Evolutionary conservation across 2,888 invertebrate species (phyloP), one percentile per base, ranked within the genome.

Genomic region (Periphyllus acericola): DNA sequence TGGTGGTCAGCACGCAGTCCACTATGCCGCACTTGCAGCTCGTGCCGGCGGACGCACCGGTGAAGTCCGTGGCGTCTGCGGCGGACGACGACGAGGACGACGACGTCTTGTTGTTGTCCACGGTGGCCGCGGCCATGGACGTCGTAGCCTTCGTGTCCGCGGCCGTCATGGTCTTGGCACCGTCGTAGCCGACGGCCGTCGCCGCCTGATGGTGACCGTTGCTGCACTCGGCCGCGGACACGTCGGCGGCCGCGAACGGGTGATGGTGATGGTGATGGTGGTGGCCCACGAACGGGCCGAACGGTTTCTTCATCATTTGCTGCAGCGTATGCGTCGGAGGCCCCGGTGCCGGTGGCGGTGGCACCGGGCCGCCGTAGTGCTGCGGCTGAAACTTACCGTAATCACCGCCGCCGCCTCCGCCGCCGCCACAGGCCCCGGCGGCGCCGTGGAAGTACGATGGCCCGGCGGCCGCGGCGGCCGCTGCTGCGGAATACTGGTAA

Each of bases 1-100:
- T 91, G 0, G 91, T 92, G 90, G 91, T 92, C 91, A 90, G 92
- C 91, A 90, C 93, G 92, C 93, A 89, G 92, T 93, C 90, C 92
- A 94, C 91, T 91, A 93, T 92, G 88, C 92, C 91, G 90, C 93
- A 92, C 52, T 93, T 91, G 90, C 93, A 92, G 89, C 91, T 90
- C 79, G 91, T 76, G 55, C 55, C 90, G 90, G 89, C 21, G 9
- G 74, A n/a, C 80, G 40, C 40, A 90, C 90, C 90, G 90, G 66
- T 90, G 90, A 89, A 75, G 1, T 79, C 89, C 25, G 60, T 32
- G 19, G 88, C 85, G 89, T 89, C 84, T 46, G 88, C 76, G 34
- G 84, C 83, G 29, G 89, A 88, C 25, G 89, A 87, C 3, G 88
- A 72, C 46, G 89, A 89, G 19, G 86, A 79, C n/a, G 89, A 78